Evolutionary conservation across 2,888 invertebrate species (phyloP).

Genomic region (Pristionchus entomophagus): DNA sequence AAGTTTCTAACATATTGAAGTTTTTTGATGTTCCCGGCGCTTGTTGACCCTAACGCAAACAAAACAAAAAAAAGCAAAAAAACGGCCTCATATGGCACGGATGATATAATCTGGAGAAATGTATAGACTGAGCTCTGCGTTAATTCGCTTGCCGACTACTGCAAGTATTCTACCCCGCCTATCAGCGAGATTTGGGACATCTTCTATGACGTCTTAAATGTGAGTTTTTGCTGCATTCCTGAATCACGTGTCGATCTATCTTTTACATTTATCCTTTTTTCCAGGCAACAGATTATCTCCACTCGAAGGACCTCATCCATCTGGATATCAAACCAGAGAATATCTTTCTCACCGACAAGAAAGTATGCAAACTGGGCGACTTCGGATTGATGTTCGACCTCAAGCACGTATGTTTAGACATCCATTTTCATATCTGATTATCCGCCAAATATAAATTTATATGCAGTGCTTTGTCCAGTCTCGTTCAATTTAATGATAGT

Average conservation of each 20-base stretch:
- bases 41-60: too few species aligned
- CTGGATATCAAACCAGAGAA: constrained; percentile 87
- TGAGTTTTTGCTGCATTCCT: constrained; percentile 54
- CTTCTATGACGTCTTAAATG: constrained; percentile 81
- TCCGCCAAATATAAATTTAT: too few species aligned
- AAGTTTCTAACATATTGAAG: too few species aligned
- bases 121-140: constrained; percentile 83
- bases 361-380: constrained; percentile 85
- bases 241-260: too few species aligned
- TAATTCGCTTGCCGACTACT: constrained; percentile 81
- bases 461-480: too few species aligned
- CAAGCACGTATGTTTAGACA: constrained; percentile 75
- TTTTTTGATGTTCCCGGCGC: too few species aligned
- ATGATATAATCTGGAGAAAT: too few species aligned
- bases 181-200: constrained; percentile 83
- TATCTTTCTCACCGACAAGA: constrained; percentile 83
- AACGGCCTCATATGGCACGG: too few species aligned
- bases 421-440: background rate
- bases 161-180: constrained; percentile 80
- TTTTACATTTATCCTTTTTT: too few species aligned
- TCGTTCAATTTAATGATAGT: too few species aligned
- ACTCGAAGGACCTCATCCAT: constrained; percentile 83
- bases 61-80: too few species aligned
- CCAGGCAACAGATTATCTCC: constrained; percentile 81
- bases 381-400: constrained; percentile 85